Conservation (phyloP, 2,113 vertebrate species). For the Hyperopisus bebe region DNA sequence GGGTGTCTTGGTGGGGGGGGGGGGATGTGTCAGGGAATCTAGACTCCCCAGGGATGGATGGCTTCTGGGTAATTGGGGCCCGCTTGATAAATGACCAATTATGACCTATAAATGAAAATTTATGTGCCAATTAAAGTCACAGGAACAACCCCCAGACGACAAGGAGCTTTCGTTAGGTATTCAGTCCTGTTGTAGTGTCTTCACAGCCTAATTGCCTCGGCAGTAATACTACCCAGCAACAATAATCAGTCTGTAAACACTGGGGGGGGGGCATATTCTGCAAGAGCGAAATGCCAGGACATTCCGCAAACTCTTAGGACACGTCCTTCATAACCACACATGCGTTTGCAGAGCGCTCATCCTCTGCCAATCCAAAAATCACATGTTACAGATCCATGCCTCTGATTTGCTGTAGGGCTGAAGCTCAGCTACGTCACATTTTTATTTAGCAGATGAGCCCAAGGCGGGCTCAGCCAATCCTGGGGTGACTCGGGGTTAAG, state of each 20-base stretch:
- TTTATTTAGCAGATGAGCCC: background rate
- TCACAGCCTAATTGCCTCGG: slow-evolving; percentile 32
- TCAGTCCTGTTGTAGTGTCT: slow-evolving; percentile 43
- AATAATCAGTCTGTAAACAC: background rate
- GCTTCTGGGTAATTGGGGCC: slow-evolving; percentile 61
- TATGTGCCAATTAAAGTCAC: slow-evolving; percentile 67
- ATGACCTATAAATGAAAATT: slow-evolving; percentile 74
- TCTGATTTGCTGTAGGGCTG: slow-evolving; percentile 16
- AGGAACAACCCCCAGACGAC: slow-evolving; percentile 55
- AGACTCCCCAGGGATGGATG: slow-evolving; percentile 55
- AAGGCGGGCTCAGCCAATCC: background rate
- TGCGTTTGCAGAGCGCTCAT: background rate
- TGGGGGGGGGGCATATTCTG: background rate
- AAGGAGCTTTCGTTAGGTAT: slow-evolving; percentile 59
- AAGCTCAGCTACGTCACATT: background rate
- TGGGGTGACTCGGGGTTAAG: background rate
- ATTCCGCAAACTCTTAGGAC: background rate
- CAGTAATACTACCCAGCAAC: background rate
- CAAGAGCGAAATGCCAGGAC: background rate
- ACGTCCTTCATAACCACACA: background rate
- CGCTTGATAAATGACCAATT: slow-evolving; percentile 67
- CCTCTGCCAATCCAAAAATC: slow-evolving; percentile 24
- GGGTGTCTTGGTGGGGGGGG: slow-evolving; percentile 41
- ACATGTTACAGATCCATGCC: slow-evolving; percentile 38
- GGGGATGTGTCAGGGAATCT: slow-evolving; percentile 25